These are phyloP conservation scores for Euwallacea fornicatus DNA, from an alignment of 1,140 invertebrate genomes.

Conservation along the genomic window DNA sequence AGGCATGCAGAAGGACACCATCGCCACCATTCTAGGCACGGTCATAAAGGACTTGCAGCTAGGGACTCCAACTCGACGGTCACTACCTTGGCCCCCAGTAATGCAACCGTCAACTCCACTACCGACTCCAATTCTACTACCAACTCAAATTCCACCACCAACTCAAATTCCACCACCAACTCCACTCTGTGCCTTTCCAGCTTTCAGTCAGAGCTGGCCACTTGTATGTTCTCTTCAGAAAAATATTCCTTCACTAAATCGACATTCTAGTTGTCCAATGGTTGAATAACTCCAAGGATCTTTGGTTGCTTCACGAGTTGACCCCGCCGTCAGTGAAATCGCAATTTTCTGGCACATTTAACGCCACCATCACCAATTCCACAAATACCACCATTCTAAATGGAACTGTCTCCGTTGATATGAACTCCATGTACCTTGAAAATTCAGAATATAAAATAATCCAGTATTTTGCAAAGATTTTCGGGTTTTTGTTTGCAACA, in stretches of 20 bases:
- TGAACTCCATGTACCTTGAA: neutral
- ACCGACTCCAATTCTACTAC: neutral
- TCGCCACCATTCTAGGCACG: constrained; percentile 1
- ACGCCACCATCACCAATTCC: too few species aligned
- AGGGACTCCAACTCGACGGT: neutral
- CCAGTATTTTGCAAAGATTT: neutral
- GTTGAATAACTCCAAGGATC: constrained; percentile 22
- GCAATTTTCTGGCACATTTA: neutral
- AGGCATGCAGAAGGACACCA: neutral
- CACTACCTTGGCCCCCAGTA: too few species aligned
- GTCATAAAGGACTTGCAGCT: constrained; percentile 5
- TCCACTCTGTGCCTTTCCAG: neutral
- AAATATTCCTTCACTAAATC: neutral
- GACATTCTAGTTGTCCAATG: constrained; percentile 13
- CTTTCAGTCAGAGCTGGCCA: constrained; percentile 1
- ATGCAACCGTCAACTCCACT: too few species aligned
- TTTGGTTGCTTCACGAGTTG: constrained; percentile 1
- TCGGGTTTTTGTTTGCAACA: neutral
- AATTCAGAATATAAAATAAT: neutral
- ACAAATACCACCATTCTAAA: too few species aligned
- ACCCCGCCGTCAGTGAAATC: constrained; percentile 1
- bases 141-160: neutral
- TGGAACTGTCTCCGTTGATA: neutral
- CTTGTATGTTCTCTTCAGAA: constrained; percentile 4
- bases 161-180: neutral